Evolutionary conservation across 2,797 vertebrate species (phyloP), one percentile per base, ranked within the genome.

Genomic region (Anolis apletophallus): DNA sequence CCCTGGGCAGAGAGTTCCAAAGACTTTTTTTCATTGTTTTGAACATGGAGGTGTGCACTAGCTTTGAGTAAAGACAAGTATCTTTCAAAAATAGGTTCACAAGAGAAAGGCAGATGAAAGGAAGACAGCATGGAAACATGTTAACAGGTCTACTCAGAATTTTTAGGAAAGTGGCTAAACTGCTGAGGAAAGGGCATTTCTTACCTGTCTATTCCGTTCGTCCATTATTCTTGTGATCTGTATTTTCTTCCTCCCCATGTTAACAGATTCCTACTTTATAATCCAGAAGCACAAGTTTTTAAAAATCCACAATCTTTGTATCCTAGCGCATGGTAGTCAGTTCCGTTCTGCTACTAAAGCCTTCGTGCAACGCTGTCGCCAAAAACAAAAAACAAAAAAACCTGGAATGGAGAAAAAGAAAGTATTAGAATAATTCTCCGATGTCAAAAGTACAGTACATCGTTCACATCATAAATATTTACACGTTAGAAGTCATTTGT

Each of bases 191-290:
- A 21, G 13, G 32, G 29, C 8, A 23, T 87, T 89, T 90, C 96
- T 97, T 95, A 99, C 99, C 98, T 99, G 99, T 84, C 98, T 97
- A 97, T 99, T 99, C 96, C 99, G 97, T 95, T 99, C 99, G 89
- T 99, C 99, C 98, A 99, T 98, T 97, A 99, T 99, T 97, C 99
- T 97, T 77, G 98, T 99, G 96, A 99, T 99, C 96, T 99, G 98
- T 97, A 99, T 99, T 98, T 99, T 99, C 97, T 99, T 99, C 92
- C 98, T 97, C 96, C 99, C 99, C 99, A 99, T 99, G 97, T 97
- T 98, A 88, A 91, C 89, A 88, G 96, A 93, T 96, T 94, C 94
- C 96, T 96, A 96, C 95, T 97, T 97, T 97, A 95, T 97, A 97
- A 96, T 97, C 97, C 97, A 95, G 93, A 97, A 97, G 97, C 96